A percentile compares a stretch with the other conserved stretches of the same genome.
phyloP scores from a whole-genome alignment of 1,140 invertebrate species.

The Drosophila orosa region DNA sequence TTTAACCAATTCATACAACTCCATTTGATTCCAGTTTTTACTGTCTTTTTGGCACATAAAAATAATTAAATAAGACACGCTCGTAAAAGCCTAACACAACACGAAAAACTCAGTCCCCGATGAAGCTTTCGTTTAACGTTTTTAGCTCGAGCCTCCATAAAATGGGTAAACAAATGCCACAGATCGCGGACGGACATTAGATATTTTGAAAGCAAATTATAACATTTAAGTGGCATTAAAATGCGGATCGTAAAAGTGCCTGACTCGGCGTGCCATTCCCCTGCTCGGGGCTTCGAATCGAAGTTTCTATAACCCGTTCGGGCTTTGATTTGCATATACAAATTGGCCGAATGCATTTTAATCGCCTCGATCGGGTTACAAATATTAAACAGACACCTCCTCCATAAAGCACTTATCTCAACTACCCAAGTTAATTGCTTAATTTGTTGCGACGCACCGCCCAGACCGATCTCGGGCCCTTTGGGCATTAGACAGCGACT shows the following conservation, averaged over 20 bases:
- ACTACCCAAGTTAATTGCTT: slow-evolving; percentile 77
- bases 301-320: slow-evolving; percentile 44
- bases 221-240: slow-evolving; percentile 67
- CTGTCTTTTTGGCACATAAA: slow-evolving; percentile 53
- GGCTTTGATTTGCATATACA: slow-evolving; percentile 61
- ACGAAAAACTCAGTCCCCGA: not conserved
- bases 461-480: slow-evolving; percentile 7
- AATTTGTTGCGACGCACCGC: slow-evolving; percentile 58
- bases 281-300: slow-evolving; percentile 5
- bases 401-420: slow-evolving; percentile 60
- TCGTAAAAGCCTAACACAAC: slow-evolving; percentile 49
- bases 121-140: slow-evolving; percentile 47
- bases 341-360: slow-evolving; percentile 70
- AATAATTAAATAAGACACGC: slow-evolving; percentile 73
- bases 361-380: slow-evolving; percentile 49
- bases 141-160: slow-evolving; percentile 45
- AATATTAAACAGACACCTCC: slow-evolving; percentile 55
- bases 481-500: slow-evolving; percentile 44
- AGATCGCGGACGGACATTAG: slow-evolving; percentile 49
- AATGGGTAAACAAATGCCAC: slow-evolving; percentile 50
- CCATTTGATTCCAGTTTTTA: slow-evolving; percentile 50
- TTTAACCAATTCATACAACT: slow-evolving; percentile 58
- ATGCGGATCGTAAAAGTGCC: slow-evolving; percentile 52
- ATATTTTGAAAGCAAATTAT: slow-evolving; percentile 78
- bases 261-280: slow-evolving; percentile 25